phyloP scores from a whole-genome alignment of 1,140 invertebrate genomes.

The Protaetia brevitarsis region DNA sequence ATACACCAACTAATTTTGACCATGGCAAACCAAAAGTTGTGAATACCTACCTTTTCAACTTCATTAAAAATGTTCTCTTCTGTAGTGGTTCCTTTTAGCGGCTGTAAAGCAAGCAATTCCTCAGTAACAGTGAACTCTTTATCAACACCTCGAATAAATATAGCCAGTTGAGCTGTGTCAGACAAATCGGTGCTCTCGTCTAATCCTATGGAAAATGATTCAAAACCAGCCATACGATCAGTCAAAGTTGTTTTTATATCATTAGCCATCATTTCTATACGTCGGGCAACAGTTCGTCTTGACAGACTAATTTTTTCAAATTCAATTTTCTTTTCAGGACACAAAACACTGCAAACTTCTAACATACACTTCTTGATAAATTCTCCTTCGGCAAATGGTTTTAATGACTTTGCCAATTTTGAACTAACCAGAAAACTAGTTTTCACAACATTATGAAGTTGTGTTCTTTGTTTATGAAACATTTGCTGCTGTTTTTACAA shows the following conservation, averaged over 20 bases:
- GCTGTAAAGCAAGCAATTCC: background rate
- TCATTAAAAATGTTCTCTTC: slow-evolving; percentile 16
- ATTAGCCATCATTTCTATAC: slow-evolving; percentile 34
- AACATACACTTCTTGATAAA: slow-evolving; percentile 22
- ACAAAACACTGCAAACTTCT: slow-evolving; percentile 15
- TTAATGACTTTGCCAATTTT: background rate
- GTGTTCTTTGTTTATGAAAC: too few relatives aligned
- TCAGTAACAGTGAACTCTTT: background rate
- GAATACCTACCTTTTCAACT: slow-evolving; percentile 10
- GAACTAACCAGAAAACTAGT: background rate
- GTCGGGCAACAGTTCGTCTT: slow-evolving; percentile 34
- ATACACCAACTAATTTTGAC: slow-evolving; percentile 3
- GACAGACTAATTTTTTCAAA: slow-evolving; percentile 36
- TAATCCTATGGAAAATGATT: slow-evolving; percentile 18
- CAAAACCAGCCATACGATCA: slow-evolving; percentile 20
- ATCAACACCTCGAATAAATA: too few relatives aligned
- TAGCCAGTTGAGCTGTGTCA: too few relatives aligned
- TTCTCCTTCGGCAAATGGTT: slow-evolving; percentile 20
- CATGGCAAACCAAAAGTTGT: background rate
- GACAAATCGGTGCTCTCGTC: slow-evolving; percentile 3
- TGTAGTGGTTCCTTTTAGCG: slow-evolving; percentile 5
- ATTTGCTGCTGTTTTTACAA: too few relatives aligned
- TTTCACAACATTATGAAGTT: too few relatives aligned
- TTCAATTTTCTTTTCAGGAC: slow-evolving; percentile 32
- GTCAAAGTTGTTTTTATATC: slow-evolving; percentile 33